Percentiles rank a stretch among this genome's conserved stretches.
Evolutionary conservation across 2,113 vertebrate genomes (phyloP).

Genomic region (Lucifuga dentata): DNA sequence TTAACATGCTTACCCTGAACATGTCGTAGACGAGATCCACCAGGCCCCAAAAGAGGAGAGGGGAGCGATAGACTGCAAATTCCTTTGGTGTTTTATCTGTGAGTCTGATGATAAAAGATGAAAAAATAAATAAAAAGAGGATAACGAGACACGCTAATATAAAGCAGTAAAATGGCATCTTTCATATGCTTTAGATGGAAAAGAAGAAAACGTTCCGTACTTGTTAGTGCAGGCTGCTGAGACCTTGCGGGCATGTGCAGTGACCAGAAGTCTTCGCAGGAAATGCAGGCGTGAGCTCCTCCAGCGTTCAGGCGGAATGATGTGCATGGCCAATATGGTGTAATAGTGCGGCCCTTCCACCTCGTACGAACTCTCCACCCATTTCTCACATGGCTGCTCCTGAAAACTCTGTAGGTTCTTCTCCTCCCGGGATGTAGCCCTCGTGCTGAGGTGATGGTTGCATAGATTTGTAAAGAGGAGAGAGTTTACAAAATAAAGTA

Average conservation of each 20-base stretch:
- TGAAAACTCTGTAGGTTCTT: slow-evolving; percentile 97
- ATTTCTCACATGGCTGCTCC: slow-evolving; percentile 96
- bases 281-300: slow-evolving; percentile 87
- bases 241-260: slow-evolving; percentile 88
- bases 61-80: slow-evolving; percentile 92
- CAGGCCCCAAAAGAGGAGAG: slow-evolving; percentile 98
- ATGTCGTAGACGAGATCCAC: slow-evolving; percentile 98
- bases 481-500: no score
- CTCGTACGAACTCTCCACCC: slow-evolving; percentile 95
- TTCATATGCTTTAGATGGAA: background rate
- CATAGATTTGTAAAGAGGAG: no score
- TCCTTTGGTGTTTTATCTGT: slow-evolving; percentile 94
- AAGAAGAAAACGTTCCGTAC: slow-evolving; percentile 73
- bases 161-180: no score
- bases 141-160: no score
- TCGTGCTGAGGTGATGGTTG: slow-evolving; percentile 85
- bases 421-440: slow-evolving; percentile 95
- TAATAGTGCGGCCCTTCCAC: slow-evolving; percentile 97
- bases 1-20: slow-evolving; percentile 90
- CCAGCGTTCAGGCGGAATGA: slow-evolving; percentile 93
- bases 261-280: slow-evolving; percentile 90
- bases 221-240: slow-evolving; percentile 91
- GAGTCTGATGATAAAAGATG: slow-evolving; percentile 80
- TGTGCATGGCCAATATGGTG: slow-evolving; percentile 92
- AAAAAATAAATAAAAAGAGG: background rate